Percentiles rank a stretch among this genome's conserved stretches.
phyloP scores from a whole-genome alignment of 2,113 vertebrate species.

The Motacilla tschutschensis region DNA sequence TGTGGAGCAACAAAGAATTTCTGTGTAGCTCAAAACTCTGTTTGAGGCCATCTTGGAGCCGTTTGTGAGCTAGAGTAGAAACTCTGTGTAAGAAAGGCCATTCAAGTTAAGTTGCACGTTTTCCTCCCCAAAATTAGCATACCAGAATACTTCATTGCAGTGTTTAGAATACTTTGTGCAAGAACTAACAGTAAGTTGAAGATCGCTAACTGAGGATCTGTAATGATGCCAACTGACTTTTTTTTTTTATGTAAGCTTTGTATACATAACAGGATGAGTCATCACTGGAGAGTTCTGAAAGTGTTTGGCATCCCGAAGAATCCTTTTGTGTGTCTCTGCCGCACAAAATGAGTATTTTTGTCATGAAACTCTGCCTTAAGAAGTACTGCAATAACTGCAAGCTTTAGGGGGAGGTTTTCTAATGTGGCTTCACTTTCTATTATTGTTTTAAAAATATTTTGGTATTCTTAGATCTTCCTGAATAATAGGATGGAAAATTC shows the following conservation, averaged over 20 bases:
- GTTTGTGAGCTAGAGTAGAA: constrained; percentile 25
- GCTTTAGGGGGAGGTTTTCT: constrained; percentile 2
- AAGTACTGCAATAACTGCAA: constrained; percentile 1
- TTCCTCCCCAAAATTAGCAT: constrained; percentile 32
- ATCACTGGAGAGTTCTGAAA: constrained; percentile 47
- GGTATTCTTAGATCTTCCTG: constrained; percentile 27
- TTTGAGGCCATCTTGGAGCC: constrained; percentile 26
- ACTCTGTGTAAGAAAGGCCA: constrained; percentile 7
- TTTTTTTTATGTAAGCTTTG: constrained; percentile 48
- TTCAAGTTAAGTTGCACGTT: constrained; percentile 38
- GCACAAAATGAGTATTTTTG: constrained; percentile 33
- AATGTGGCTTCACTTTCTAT: neutral
- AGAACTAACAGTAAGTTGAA: constrained; percentile 44
- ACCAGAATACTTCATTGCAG: constrained; percentile 16
- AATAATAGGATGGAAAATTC: neutral
- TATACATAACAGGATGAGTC: constrained; percentile 60
- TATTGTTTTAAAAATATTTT: constrained; percentile 22
- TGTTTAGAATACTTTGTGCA: constrained; percentile 35
- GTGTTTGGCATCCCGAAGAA: constrained; percentile 46
- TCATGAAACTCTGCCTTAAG: constrained; percentile 24
- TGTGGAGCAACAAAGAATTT: constrained; percentile 48
- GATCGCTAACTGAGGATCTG: constrained; percentile 46
- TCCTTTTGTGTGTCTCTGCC: constrained; percentile 20
- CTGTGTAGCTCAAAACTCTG: constrained; percentile 13
- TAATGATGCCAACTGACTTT: constrained; percentile 38